Base-by-base conservation (phyloP, 1,140 invertebrate species). In the Cepaea nemoralis region DNA sequence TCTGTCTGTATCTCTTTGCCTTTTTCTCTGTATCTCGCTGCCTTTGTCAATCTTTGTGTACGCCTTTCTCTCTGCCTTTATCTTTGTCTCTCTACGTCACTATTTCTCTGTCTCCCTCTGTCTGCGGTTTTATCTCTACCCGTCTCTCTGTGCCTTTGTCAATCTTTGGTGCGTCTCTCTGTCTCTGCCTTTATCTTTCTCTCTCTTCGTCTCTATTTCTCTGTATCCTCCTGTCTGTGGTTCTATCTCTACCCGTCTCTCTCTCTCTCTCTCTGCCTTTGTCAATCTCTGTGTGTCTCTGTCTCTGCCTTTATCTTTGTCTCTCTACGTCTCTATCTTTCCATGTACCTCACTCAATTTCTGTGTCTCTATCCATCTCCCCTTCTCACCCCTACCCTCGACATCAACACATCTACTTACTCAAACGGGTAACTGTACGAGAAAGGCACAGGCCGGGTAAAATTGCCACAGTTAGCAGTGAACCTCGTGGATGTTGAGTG, bases 341-440 rank as follows among this genome's bases (percentile, higher is more conserved):
- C 19, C 1, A 8, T 10, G 3, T 55, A 14, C 2, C 42, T 45
- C 42, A 55, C 50, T 22, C 69, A n/a, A 27, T n/a, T 35, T 67
- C 63, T 35, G 27, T 45, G 8, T 71, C 35, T 45, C 40, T 45
- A 1, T 39, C 31, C 33, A 39, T 45, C 37, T 27, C 6, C 69
- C 14, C 37, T 45, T 40, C 69, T 10, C 69, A 24, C n/a, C 69
- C 37, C 24, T 37, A 1, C 14, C 35, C 69, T 71, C 37, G 1
- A 19, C 35, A 35, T 19, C 69, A 24, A 2, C 24, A 14, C 35
- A 24, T 45, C 35, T 39, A 84, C 86, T 86, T 77, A 87, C 86
- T 83, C 83, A 80, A 82, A 87, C 6, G 86, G 85, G 50, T 81
- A 81, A 31, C 75, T 77, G 81, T 87, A 88, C 14, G 77, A n/a